phyloP scores from a whole-genome alignment of 2,113 vertebrate genomes.

The Myanophis thanlyinensis region DNA sequence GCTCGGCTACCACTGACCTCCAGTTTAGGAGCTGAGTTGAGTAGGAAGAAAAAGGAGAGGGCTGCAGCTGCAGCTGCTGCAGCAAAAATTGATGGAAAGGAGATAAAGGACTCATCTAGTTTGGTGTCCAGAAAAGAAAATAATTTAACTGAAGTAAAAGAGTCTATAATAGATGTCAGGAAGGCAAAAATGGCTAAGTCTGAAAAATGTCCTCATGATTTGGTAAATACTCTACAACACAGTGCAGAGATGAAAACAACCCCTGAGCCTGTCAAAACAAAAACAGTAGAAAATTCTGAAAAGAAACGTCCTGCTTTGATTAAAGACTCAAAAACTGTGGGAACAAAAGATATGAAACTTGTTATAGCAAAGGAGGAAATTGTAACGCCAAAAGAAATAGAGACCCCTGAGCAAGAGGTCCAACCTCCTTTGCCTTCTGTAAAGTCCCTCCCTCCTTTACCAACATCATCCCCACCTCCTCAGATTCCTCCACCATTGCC shows the following conservation, averaged over 20 bases:
- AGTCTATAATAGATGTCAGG: constrained; percentile 67
- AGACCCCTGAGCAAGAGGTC: constrained; percentile 69
- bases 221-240: constrained; percentile 39
- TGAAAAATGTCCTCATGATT: constrained; percentile 69
- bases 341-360: constrained; percentile 72
- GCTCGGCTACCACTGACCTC: constrained; percentile 87
- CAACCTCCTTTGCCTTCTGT: constrained; percentile 70
- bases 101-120: constrained; percentile 72
- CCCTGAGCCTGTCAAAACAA: constrained; percentile 61
- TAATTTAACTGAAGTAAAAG: constrained; percentile 69
- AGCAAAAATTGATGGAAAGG: constrained; percentile 78
- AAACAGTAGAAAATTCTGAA: constrained; percentile 73
- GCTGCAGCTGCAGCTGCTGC: constrained; percentile 86
- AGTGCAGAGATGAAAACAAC: constrained; percentile 69
- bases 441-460: constrained; percentile 77
- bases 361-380: constrained; percentile 64
- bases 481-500: constrained; percentile 72
- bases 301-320: constrained; percentile 62
- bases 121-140: constrained; percentile 70
- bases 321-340: constrained; percentile 67
- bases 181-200: constrained; percentile 69
- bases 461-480: constrained; percentile 73
- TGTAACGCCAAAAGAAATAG: constrained; percentile 69
- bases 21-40: constrained; percentile 93
- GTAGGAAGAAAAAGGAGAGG: constrained; percentile 90